Evolutionary conservation across 2,888 invertebrate genomes (phyloP).

Genomic region (Fragum whitleyi): DNA sequence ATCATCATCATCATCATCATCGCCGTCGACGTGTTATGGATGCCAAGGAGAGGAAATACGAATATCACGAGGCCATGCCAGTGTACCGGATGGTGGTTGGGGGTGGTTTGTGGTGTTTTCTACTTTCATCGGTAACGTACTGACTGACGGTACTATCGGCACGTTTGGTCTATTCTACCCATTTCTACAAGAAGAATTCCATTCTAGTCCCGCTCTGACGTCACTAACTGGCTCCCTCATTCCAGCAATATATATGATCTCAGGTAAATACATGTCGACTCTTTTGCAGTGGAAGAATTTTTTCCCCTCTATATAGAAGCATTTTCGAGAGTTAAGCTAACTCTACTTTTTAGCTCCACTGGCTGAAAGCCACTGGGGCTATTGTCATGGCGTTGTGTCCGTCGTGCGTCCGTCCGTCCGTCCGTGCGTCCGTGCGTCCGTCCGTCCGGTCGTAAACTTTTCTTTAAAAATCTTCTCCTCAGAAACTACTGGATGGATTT

Average conservation of each 20-base stretch:
- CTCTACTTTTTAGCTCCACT: no score
- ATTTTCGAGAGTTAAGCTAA: no score
- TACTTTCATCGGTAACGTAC: constrained; percentile 61
- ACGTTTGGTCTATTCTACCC: constrained; percentile 68
- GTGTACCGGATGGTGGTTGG: constrained; percentile 64
- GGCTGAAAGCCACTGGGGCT: no score
- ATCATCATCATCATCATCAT: neutral
- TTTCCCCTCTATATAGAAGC: no score
- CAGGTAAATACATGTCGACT: constrained; percentile 65
- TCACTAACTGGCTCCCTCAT: constrained; percentile 66
- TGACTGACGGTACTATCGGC: constrained; percentile 65
- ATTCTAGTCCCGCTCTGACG: constrained; percentile 60
- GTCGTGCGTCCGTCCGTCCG: no score
- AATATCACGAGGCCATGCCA: neutral
- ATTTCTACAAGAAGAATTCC: constrained; percentile 49
- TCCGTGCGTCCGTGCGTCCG: no score
- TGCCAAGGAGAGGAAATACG: neutral
- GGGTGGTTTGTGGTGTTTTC: constrained; percentile 68
- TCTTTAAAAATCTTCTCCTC: no score
- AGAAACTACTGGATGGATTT: no score
- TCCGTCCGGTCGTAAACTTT: no score
- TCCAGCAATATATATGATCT: constrained; percentile 55
- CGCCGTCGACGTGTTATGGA: neutral
- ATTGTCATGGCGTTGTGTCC: no score
- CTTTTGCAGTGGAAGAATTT: no score